These are phyloP conservation scores for Rhinogobius similis DNA, from an alignment of 2,113 vertebrate species.

Conservation along the genomic window DNA sequence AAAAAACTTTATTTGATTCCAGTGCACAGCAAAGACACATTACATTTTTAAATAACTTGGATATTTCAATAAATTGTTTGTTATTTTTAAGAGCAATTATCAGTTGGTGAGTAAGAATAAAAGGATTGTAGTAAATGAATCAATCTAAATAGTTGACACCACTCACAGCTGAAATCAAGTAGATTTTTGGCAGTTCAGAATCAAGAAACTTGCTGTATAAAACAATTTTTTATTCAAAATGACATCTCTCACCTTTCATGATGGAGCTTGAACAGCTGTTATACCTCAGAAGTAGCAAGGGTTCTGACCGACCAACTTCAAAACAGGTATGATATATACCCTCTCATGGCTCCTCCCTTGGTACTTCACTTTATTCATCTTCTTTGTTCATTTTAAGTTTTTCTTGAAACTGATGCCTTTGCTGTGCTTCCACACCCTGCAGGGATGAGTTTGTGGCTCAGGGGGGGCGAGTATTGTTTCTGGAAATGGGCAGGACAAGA, in stretches of 20 bases:
- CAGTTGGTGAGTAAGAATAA: not conserved
- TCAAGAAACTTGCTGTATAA: not conserved
- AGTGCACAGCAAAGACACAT: not conserved
- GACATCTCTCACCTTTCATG: slow-evolving; percentile 75
- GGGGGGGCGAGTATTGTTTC: slow-evolving; percentile 33
- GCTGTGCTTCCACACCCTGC: slow-evolving; percentile 15
- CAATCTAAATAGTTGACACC: too few species aligned
- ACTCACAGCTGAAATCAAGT: too few species aligned
- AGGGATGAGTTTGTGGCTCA: slow-evolving; percentile 38
- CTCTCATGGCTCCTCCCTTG: slow-evolving; percentile 44
- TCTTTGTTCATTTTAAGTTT: slow-evolving; percentile 5
- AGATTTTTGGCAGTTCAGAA: not conserved
- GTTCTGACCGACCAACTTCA: slow-evolving; percentile 16
- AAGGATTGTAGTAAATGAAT: too few species aligned
- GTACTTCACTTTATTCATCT: slow-evolving; percentile 22
- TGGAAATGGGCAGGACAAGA: not conserved
- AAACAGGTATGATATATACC: slow-evolving; percentile 57
- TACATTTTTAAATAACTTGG: not conserved
- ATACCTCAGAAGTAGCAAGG: slow-evolving; percentile 13
- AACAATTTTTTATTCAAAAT: not conserved
- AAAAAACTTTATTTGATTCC: not conserved
- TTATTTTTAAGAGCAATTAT: not conserved
- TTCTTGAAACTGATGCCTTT: slow-evolving; percentile 3
- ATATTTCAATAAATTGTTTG: too few species aligned
- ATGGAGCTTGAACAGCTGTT: slow-evolving; percentile 22